phyloP scores from a whole-genome alignment of 2,797 vertebrate genomes.

The Hafferia zeledoni region DNA sequence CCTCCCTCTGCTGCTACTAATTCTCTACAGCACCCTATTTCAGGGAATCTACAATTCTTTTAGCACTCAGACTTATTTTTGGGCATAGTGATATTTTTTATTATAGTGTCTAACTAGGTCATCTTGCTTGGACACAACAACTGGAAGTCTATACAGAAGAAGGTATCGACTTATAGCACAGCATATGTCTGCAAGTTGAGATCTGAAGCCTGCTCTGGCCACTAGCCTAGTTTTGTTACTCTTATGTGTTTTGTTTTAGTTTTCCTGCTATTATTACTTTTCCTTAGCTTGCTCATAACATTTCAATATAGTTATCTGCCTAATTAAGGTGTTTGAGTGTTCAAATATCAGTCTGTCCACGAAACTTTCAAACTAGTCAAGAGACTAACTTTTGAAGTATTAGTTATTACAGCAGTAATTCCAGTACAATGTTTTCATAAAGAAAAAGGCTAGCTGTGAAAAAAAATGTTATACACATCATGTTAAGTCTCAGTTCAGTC shows the following conservation, averaged over 20 bases:
- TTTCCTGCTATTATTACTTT: neutral
- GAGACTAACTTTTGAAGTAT: neutral
- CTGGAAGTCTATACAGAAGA: neutral
- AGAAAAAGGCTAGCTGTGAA: neutral
- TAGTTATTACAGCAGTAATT: neutral
- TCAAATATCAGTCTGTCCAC: neutral
- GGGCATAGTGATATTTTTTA: neutral
- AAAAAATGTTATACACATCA: neutral
- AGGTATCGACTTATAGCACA: neutral
- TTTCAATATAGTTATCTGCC: neutral
- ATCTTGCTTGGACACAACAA: neutral
- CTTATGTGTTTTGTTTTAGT: neutral
- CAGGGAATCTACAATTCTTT: neutral
- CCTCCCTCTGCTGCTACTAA: neutral
- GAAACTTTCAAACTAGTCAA: neutral
- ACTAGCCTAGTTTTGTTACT: neutral
- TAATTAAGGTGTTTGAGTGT: neutral
- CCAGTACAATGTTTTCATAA: neutral
- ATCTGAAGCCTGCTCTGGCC: neutral
- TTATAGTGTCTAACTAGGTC: neutral
- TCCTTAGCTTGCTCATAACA: neutral
- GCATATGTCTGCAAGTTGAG: neutral
- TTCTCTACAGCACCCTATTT: neutral
- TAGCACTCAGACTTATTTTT: neutral
- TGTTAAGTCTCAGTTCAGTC: neutral